Evolutionary conservation across 2,797 vertebrate genomes (phyloP).

Genomic region (Hypotaenidia philippensis): DNA sequence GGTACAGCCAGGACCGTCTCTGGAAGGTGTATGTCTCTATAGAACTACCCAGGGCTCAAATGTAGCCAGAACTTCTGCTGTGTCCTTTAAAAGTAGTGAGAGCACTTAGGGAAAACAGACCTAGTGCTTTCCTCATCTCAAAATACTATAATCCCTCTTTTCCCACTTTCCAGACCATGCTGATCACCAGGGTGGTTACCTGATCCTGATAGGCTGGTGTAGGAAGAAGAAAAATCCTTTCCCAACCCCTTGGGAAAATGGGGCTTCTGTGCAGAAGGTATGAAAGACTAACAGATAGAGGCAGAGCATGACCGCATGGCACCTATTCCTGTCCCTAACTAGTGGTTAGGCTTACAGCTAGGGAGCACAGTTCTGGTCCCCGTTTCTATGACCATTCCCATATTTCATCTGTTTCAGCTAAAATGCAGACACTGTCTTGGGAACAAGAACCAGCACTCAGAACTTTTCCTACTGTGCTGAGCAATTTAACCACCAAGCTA

Average conservation of each 20-base stretch:
- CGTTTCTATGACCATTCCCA: background rate
- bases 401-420: background rate
- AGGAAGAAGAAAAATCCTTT: background rate
- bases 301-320: background rate
- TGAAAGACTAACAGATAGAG: background rate
- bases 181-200: background rate
- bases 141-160: background rate
- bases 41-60: background rate
- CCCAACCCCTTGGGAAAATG: background rate
- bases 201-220: background rate
- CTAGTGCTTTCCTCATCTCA: background rate
- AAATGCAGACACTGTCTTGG: background rate
- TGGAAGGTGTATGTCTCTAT: background rate
- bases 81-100: background rate
- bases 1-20: background rate
- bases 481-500: background rate
- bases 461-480: background rate
- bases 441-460: background rate
- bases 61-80: background rate
- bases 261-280: background rate
- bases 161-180: background rate
- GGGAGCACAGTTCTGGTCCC: background rate
- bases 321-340: too few relatives aligned
- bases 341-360: background rate
- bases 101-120: background rate